Evolutionary conservation across 2,888 invertebrate genomes (phyloP).

Genomic region (Acronicta alni): DNA sequence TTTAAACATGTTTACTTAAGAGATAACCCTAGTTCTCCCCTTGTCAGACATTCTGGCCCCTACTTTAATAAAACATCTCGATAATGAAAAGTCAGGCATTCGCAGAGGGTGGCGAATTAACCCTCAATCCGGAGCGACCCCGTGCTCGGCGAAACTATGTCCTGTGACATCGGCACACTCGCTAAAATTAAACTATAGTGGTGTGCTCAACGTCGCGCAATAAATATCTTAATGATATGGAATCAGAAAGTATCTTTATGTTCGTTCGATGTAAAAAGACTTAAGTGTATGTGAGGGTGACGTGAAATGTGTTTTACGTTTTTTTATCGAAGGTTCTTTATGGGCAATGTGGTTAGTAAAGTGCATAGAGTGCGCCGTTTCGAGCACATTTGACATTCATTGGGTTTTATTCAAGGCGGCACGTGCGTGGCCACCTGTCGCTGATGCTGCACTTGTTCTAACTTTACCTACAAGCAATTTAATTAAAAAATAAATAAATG

Average conservation of each 20-base stretch:
- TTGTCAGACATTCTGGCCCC: constrained; percentile 75
- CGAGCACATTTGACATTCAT: constrained; percentile 86
- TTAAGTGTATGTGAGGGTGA: constrained; percentile 60
- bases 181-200: constrained; percentile 75
- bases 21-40: constrained; percentile 80
- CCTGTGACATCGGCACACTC: constrained; percentile 69
- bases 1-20: constrained; percentile 39
- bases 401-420: constrained; percentile 85
- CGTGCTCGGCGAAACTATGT: constrained; percentile 70
- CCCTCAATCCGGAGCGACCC: constrained; percentile 68
- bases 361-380: constrained; percentile 59
- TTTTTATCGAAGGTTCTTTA: constrained; percentile 64
- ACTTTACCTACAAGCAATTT: constrained; percentile 45
- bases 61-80: constrained; percentile 89
- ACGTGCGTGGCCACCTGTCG: constrained; percentile 88
- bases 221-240: constrained; percentile 89
- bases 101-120: constrained; percentile 86
- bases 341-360: constrained; percentile 35
- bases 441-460: constrained; percentile 79
- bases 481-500: constrained; percentile 51
- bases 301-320: constrained; percentile 66
- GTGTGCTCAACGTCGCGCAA: constrained; percentile 70
- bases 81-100: constrained; percentile 89
- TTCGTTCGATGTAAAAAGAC: constrained; percentile 63
- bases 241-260: constrained; percentile 87